Percentiles rank a stretch among this genome's conserved stretches.
These are phyloP conservation scores for Mastacembelus armatus DNA, from an alignment of 2,797 vertebrate species.

Conservation along the genomic window DNA sequence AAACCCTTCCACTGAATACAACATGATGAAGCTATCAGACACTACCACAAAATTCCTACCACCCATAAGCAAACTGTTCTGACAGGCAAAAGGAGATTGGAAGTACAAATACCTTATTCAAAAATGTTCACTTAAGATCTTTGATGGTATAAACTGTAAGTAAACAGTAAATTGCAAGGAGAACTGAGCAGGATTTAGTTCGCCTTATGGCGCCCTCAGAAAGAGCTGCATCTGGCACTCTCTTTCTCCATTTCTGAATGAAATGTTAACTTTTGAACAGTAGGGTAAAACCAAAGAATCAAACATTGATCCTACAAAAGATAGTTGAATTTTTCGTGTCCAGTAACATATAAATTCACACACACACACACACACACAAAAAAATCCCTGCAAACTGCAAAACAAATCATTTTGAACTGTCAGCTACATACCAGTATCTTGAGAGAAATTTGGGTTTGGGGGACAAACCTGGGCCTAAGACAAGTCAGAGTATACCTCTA, in stretches of 20 bases:
- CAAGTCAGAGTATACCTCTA: slow-evolving; percentile 41
- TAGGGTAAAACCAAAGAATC: no score
- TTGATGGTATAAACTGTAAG: not conserved
- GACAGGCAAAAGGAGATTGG: not conserved
- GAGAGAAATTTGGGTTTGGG: not conserved
- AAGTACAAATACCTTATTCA: not conserved
- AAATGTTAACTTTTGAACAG: not conserved
- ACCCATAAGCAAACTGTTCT: not conserved
- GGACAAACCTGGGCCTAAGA: no score
- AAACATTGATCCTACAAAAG: not conserved
- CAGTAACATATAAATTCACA: not conserved
- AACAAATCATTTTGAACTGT: not conserved
- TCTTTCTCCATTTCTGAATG: not conserved
- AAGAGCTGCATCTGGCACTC: not conserved
- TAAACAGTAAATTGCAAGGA: not conserved
- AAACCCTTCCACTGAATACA: slow-evolving; percentile 19
- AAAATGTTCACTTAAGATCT: not conserved
- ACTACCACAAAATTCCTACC: slow-evolving; percentile 7
- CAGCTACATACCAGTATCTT: not conserved
- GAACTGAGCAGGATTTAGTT: not conserved
- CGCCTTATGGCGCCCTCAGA: not conserved
- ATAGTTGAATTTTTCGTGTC: not conserved
- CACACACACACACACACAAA: no score
- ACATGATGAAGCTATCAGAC: slow-evolving; percentile 29
- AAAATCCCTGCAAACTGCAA: no score